Evolutionary conservation across 2,888 invertebrate genomes (phyloP).

Genomic region (Coenonympha arcania): DNA sequence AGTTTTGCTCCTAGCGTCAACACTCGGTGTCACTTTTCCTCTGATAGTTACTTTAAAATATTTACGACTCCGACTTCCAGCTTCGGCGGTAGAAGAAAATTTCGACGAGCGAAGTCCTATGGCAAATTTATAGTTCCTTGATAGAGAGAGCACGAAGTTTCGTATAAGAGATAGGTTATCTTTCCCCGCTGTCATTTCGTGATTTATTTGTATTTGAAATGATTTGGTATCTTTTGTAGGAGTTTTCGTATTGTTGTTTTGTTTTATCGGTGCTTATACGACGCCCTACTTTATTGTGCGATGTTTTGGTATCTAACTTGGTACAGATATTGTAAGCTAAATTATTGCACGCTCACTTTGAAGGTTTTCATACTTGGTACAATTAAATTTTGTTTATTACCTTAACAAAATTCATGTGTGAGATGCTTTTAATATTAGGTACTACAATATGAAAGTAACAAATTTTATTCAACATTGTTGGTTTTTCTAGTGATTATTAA

Average conservation of each 20-base stretch:
- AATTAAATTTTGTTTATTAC: background rate
- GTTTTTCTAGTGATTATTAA: too few relatives aligned
- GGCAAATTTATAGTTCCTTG: slow-evolving; percentile 59
- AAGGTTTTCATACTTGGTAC: background rate
- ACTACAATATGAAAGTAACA: too few relatives aligned
- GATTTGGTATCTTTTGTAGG: slow-evolving; percentile 33
- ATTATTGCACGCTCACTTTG: background rate
- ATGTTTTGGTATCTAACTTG: slow-evolving; percentile 3
- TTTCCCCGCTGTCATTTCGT: slow-evolving; percentile 41
- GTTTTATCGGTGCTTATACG: slow-evolving; percentile 16
- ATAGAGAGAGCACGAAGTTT: slow-evolving; percentile 56
- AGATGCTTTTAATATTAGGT: too few relatives aligned
- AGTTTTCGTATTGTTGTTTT: slow-evolving; percentile 20
- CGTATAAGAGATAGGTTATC: slow-evolving; percentile 45
- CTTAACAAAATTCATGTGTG: background rate
- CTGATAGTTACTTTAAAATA: slow-evolving; percentile 70
- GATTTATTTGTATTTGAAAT: slow-evolving; percentile 54
- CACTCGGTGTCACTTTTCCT: slow-evolving; percentile 66
- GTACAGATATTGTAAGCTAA: background rate
- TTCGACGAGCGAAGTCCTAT: slow-evolving; percentile 48
- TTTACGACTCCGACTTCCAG: slow-evolving; percentile 65
- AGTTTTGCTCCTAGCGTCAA: slow-evolving; percentile 57
- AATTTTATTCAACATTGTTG: too few relatives aligned
- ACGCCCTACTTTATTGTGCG: slow-evolving; percentile 1
- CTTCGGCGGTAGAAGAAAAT: slow-evolving; percentile 53